phyloP scores from a whole-genome alignment of 2,888 invertebrate species.

The Helicoverpa assulta region DNA sequence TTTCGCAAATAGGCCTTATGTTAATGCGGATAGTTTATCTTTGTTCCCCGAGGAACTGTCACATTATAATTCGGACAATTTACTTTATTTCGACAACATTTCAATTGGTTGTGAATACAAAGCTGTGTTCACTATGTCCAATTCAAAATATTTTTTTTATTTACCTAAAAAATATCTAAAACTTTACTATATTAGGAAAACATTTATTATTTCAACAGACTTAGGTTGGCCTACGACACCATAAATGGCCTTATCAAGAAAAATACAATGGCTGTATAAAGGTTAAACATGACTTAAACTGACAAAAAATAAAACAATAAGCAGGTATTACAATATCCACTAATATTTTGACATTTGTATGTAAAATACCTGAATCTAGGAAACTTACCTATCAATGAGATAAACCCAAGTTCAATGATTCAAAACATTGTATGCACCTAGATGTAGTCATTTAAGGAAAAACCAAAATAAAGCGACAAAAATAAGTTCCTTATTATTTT shows the following conservation, averaged over 20 bases:
- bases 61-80: slow-evolving; percentile 47
- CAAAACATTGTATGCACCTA: slow-evolving; percentile 8
- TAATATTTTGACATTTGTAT: neutral
- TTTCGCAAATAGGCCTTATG: slow-evolving; percentile 22
- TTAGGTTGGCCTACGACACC: too few species aligned
- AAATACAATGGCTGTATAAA: too few species aligned
- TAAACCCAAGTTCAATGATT: slow-evolving; percentile 22
- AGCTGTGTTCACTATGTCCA: slow-evolving; percentile 24
- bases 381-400: slow-evolving; percentile 9
- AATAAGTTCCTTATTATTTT: slow-evolving; percentile 39
- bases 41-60: slow-evolving; percentile 28
- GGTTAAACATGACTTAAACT: too few species aligned
- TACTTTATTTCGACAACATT: slow-evolving; percentile 9
- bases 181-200: too few species aligned
- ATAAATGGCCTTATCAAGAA: too few species aligned
- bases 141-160: too few species aligned
- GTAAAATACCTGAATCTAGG: slow-evolving; percentile 38
- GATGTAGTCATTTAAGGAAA: slow-evolving; percentile 37
- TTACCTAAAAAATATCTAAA: neutral
- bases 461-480: slow-evolving; percentile 39
- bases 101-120: slow-evolving; percentile 12
- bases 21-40: slow-evolving; percentile 18
- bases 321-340: too few species aligned
- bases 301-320: too few species aligned
- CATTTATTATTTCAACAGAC: too few species aligned